Conservation (phyloP, 2,797 vertebrate species). For the Uromys caudimaculatus region DNA sequence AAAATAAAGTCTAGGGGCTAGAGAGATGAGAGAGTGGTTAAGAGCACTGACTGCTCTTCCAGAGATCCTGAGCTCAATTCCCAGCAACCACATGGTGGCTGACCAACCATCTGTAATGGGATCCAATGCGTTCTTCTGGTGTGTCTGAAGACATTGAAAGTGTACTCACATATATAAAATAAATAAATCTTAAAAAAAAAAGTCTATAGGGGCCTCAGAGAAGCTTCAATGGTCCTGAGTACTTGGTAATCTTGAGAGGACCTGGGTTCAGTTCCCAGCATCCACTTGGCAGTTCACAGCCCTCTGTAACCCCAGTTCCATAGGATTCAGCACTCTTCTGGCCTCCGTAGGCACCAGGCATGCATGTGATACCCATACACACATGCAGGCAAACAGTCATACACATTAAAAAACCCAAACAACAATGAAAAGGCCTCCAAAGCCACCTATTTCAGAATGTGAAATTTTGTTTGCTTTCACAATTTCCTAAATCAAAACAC, state of each 20-base stretch:
- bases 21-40: too few relatives aligned
- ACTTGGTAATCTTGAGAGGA: neutral
- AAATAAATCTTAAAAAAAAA: too few relatives aligned
- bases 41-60: too few relatives aligned
- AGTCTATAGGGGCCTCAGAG: neutral
- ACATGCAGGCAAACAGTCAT: neutral
- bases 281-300: neutral
- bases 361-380: neutral
- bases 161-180: too few relatives aligned
- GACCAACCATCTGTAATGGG: too few relatives aligned
- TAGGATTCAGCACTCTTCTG: neutral
- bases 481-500: constrained; percentile 7
- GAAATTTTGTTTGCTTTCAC: neutral
- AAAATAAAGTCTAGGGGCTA: too few relatives aligned
- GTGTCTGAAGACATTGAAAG: too few relatives aligned
- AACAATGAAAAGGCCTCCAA: neutral
- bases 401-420: neutral
- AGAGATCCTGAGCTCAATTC: too few relatives aligned
- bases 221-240: neutral
- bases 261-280: neutral
- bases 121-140: too few relatives aligned
- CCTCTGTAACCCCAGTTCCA: neutral
- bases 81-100: too few relatives aligned
- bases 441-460: neutral
- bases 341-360: neutral